These are phyloP conservation scores for Dicranocentrus wangi DNA, from an alignment of 2,888 invertebrate genomes.

Conservation along the genomic window DNA sequence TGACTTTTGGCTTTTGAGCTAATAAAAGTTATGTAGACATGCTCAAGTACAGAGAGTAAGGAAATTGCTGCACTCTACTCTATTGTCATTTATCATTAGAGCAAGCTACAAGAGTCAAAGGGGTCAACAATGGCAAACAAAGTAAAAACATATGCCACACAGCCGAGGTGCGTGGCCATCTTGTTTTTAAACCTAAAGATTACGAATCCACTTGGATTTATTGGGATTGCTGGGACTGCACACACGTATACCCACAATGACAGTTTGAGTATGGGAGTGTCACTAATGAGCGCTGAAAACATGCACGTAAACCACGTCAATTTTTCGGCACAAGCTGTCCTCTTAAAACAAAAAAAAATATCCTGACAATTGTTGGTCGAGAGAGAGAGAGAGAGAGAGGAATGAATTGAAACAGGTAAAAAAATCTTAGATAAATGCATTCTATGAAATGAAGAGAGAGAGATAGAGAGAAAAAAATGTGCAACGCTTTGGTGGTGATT, in stretches of 20 bases:
- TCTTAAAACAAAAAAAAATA: not conserved
- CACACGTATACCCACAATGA: not conserved
- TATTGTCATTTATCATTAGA: conserved; percentile 18
- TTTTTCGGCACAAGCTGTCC: not conserved
- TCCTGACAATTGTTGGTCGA: no score
- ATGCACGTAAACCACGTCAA: conserved; percentile 16
- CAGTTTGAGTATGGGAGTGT: conserved; percentile 54
- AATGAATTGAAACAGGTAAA: not conserved
- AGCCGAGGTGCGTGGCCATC: conserved; percentile 36
- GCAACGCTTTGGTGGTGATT: not conserved
- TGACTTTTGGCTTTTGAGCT: not conserved
- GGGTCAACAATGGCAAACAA: conserved; percentile 49
- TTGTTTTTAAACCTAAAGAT: conserved; percentile 15
- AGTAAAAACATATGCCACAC: conserved; percentile 14
- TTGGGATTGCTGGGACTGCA: no score
- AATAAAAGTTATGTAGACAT: not conserved
- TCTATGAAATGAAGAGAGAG: not conserved
- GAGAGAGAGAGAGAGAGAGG: not conserved
- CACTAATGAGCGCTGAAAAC: conserved; percentile 57
- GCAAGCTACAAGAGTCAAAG: conserved; percentile 34
- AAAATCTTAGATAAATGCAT: not conserved
- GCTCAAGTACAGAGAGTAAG: conserved; percentile 14
- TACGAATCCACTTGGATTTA: no score
- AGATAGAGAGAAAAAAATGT: not conserved
- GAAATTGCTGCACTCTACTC: conserved; percentile 31